Evolutionary conservation across 2,888 invertebrate genomes (phyloP).

Genomic region (Abrostola tripartita): DNA sequence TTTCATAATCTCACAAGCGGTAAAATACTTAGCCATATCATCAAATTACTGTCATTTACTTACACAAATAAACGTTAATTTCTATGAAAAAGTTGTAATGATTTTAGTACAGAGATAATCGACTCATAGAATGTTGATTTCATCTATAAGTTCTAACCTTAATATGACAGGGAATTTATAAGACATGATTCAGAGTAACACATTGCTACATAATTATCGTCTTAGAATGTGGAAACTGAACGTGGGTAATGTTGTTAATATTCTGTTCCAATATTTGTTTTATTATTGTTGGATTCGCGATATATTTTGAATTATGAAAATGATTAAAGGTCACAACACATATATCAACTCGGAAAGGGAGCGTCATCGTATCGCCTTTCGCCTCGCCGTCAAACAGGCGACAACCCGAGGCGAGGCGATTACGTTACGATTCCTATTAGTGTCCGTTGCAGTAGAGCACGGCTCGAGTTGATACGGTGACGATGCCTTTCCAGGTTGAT

Average conservation of each 20-base stretch:
- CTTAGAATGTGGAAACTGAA: constrained; percentile 38
- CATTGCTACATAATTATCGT: constrained; percentile 57
- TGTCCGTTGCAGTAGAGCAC: too few relatives aligned
- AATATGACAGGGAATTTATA: constrained; percentile 53
- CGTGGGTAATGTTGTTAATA: constrained; percentile 9
- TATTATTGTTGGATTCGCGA: not conserved
- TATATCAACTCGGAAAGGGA: too few relatives aligned
- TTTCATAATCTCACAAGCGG: not conserved
- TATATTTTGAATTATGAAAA: not conserved
- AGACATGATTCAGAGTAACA: constrained; percentile 54
- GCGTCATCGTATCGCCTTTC: too few relatives aligned
- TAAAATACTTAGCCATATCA: not conserved
- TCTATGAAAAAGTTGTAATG: constrained; percentile 45
- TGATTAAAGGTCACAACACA: too few relatives aligned
- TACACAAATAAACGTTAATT: constrained; percentile 2
- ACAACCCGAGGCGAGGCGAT: too few relatives aligned
- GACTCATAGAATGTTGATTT: constrained; percentile 61
- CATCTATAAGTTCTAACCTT: constrained; percentile 53
- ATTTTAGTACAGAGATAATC: constrained; percentile 55
- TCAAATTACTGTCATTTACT: not conserved
- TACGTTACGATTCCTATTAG: too few relatives aligned
- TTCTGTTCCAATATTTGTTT: not conserved
- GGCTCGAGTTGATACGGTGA: too few relatives aligned
- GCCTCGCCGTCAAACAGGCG: too few relatives aligned
- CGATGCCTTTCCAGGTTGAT: too few relatives aligned